These are phyloP conservation scores for Hylaea fasciaria DNA, from an alignment of 2,888 invertebrate genomes.

Conservation along the genomic window DNA sequence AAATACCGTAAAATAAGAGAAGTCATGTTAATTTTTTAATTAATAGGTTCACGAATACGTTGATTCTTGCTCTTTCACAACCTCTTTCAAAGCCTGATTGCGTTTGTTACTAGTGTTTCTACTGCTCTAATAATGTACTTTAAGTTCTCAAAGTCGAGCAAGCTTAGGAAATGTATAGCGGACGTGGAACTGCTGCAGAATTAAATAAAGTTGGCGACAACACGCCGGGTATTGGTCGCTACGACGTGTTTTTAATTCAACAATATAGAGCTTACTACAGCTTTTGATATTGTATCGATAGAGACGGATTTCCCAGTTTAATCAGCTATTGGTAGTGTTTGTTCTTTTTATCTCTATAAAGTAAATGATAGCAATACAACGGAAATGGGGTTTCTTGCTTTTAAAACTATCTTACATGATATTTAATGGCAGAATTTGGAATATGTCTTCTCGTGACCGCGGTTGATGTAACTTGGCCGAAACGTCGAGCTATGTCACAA, in stretches of 20 bases:
- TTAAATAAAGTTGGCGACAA: constrained; percentile 40
- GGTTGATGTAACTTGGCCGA: no score
- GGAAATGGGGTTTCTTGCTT: no score
- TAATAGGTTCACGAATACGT: no score
- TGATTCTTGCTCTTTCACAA: not conserved
- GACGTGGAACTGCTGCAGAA: constrained; percentile 24
- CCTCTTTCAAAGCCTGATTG: not conserved
- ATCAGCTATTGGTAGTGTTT: not conserved
- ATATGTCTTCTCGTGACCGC: no score
- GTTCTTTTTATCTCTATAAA: no score
- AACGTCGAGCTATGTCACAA: no score
- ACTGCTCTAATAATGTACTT: constrained; percentile 8
- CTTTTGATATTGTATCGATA: constrained; percentile 2
- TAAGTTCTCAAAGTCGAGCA: constrained; percentile 23
- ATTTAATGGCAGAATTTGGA: no score
- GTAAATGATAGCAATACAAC: no score
- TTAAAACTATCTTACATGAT: no score
- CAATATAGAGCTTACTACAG: constrained; percentile 12
- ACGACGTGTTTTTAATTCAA: constrained; percentile 25
- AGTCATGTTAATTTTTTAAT: no score
- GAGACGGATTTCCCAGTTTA: not conserved
- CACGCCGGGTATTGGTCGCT: constrained; percentile 32
- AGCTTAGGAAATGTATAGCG: constrained; percentile 34
- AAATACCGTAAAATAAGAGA: no score
- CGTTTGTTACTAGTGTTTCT: not conserved